phyloP scores from a whole-genome alignment of 30 jellyfish, hydroid and myxozoan species.

The Rhopilema esculentum region DNA sequence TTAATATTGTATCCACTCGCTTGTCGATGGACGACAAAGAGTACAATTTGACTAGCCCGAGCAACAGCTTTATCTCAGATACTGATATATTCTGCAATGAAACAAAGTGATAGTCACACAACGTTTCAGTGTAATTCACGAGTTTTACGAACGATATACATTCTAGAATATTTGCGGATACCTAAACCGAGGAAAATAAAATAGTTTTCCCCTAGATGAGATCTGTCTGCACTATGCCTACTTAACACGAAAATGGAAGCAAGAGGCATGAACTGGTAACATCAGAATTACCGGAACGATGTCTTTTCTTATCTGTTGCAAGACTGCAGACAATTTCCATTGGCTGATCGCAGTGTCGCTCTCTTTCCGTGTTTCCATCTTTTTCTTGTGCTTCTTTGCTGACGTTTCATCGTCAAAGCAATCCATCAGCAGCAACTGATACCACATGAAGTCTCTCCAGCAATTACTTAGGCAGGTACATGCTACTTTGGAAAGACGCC shows the following conservation, averaged over 20 bases:
- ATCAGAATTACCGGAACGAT: constrained; percentile 59
- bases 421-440: constrained; percentile 68
- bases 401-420: constrained; percentile 64
- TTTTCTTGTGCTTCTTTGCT: constrained; percentile 55
- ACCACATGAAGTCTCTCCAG: constrained; percentile 97
- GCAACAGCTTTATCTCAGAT: constrained; percentile 64
- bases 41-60: constrained; percentile 58
- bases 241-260: too few species aligned
- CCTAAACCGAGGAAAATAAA: too few species aligned
- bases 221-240: too few species aligned
- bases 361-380: constrained; percentile 57
- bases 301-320: constrained; percentile 42
- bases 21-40: constrained; percentile 65
- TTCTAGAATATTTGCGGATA: too few species aligned
- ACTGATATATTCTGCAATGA: constrained; percentile 42
- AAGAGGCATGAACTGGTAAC: too few species aligned
- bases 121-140: not conserved
- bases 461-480: constrained; percentile 88
- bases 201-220: too few species aligned
- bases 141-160: too few species aligned
- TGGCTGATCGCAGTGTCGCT: constrained; percentile 23
- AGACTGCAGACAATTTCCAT: constrained; percentile 57
- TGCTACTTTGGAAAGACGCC: constrained; percentile 57
- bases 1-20: constrained; percentile 43
- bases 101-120: not conserved